phyloP scores from a whole-genome alignment of 2,888 invertebrate species.

The Scrobipalpa atriplicella region DNA sequence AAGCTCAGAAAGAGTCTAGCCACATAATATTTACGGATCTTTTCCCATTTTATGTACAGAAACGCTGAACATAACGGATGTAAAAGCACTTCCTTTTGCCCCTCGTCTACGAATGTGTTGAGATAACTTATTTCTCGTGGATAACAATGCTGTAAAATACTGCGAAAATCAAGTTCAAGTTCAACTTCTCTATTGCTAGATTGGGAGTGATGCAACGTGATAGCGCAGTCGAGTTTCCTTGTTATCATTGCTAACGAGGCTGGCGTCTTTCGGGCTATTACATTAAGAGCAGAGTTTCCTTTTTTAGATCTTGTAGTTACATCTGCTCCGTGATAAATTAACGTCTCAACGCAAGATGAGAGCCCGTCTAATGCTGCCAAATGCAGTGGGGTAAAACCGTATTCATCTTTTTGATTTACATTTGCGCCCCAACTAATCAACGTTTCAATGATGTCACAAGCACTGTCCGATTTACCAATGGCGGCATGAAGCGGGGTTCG shows the following conservation, averaged over 20 bases:
- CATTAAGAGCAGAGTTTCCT: conserved; percentile 92
- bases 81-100: conserved; percentile 92
- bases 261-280: conserved; percentile 93
- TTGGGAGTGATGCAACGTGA: conserved; percentile 89
- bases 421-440: conserved; percentile 91
- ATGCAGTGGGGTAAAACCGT: conserved; percentile 93
- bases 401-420: conserved; percentile 92
- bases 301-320: conserved; percentile 94
- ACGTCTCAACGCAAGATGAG: conserved; percentile 91
- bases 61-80: conserved; percentile 95
- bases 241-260: conserved; percentile 92
- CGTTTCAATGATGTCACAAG: conserved; percentile 91
- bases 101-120: conserved; percentile 94
- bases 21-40: conserved; percentile 93
- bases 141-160: conserved; percentile 91
- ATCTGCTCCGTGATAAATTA: conserved; percentile 93
- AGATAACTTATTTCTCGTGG: conserved; percentile 93
- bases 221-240: conserved; percentile 91
- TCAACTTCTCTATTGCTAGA: conserved; percentile 92
- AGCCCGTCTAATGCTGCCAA: conserved; percentile 93
- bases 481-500: conserved; percentile 92
- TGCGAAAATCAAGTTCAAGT: conserved; percentile 91
- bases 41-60: conserved; percentile 94
- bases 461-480: conserved; percentile 91
- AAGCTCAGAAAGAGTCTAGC: conserved; percentile 90